A percentile compares a stretch with the other conserved stretches of the same genome.
phyloP scores from a whole-genome alignment of 1,140 invertebrate species.

The Globodera ellingtonae region DNA sequence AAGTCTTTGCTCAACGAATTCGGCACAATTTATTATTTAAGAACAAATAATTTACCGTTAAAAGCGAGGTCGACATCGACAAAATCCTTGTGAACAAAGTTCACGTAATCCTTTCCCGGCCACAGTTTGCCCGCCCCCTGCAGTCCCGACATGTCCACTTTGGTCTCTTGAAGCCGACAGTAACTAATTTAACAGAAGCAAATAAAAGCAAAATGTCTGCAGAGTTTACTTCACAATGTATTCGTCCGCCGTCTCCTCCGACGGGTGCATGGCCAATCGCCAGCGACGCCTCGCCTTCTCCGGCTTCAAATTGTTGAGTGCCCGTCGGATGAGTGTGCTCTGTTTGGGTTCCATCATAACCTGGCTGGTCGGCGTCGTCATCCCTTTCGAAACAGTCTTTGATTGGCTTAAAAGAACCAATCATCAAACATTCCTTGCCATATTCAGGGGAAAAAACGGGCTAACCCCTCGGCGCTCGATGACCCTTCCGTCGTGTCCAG shows the following conservation, averaged over 20 bases:
- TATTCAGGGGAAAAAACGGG: not conserved
- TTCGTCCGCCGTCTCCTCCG: slow-evolving; percentile 54
- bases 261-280: slow-evolving; percentile 58
- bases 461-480: not conserved
- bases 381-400: not conserved
- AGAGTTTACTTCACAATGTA: slow-evolving; percentile 57
- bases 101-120: slow-evolving; percentile 93
- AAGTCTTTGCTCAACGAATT: slow-evolving; percentile 73
- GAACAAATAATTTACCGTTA: slow-evolving; percentile 70
- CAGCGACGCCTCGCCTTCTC: slow-evolving; percentile 54
- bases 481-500: slow-evolving; percentile 13
- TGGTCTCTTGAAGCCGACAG: slow-evolving; percentile 50
- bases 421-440: no score
- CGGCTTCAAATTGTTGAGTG: slow-evolving; percentile 57
- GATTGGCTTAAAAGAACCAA: not conserved
- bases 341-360: slow-evolving; percentile 47
- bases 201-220: not conserved
- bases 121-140: slow-evolving; percentile 77
- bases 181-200: slow-evolving; percentile 29
- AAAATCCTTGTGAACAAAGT: slow-evolving; percentile 98
- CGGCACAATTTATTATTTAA: slow-evolving; percentile 43
- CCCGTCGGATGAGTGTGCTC: slow-evolving; percentile 48
- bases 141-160: slow-evolving; percentile 58
- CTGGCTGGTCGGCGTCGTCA: not conserved
- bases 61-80: slow-evolving; percentile 85